phyloP scores from a whole-genome alignment of 2,113 vertebrate species.

The Cephalophus harveyi region DNA sequence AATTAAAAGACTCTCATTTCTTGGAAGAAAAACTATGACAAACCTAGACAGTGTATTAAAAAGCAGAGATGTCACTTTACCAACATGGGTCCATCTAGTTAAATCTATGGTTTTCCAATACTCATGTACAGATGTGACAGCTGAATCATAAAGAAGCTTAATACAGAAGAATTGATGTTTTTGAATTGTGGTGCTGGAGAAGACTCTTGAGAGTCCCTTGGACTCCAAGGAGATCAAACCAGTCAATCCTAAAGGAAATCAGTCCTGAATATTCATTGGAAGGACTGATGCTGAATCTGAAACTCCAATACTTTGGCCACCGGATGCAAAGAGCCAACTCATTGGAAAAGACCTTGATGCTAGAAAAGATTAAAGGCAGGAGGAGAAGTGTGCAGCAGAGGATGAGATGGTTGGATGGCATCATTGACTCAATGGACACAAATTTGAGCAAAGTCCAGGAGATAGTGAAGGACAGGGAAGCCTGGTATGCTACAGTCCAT shows the following conservation, averaged over 20 bases:
- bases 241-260: background rate
- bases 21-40: background rate
- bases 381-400: background rate
- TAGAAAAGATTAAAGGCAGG: background rate
- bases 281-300: background rate
- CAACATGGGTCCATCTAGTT: background rate
- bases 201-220: background rate
- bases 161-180: background rate
- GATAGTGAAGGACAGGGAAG: background rate
- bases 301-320: background rate
- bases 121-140: background rate
- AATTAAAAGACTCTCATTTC: background rate
- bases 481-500: background rate
- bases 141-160: background rate
- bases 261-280: background rate
- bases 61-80: background rate
- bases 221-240: background rate
- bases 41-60: background rate
- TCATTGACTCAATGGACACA: background rate
- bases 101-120: background rate
- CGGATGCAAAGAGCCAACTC: background rate
- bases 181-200: background rate
- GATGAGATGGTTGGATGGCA: background rate
- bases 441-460: background rate
- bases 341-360: background rate